These are phyloP conservation scores for Astropecten irregularis DNA, from an alignment of 53 echinoderm and acorn worm genomes.

Conservation along the genomic window DNA sequence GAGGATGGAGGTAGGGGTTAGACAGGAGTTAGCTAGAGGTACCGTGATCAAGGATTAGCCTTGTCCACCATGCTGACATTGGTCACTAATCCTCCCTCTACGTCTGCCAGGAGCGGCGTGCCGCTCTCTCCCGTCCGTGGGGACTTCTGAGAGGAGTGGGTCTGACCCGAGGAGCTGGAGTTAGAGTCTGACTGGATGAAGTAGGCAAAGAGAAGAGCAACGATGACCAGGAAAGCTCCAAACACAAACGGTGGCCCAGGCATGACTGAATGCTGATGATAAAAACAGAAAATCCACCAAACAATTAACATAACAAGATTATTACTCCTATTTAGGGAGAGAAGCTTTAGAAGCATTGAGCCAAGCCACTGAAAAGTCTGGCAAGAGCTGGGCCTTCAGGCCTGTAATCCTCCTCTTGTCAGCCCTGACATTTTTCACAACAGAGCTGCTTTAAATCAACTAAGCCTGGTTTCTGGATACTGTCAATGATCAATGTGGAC, in stretches of 20 bases:
- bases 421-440: too few relatives aligned
- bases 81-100: constrained; percentile 53
- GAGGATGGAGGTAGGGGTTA: too few relatives aligned
- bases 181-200: constrained; percentile 78
- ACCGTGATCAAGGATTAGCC: constrained; percentile 68
- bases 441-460: too few relatives aligned
- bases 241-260: constrained; percentile 97
- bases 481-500: too few relatives aligned
- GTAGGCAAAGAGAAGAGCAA: constrained; percentile 90
- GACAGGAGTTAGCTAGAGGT: background rate
- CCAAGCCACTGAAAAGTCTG: too few relatives aligned
- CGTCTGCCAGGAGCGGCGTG: constrained; percentile 71
- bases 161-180: constrained; percentile 31
- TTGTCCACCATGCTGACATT: constrained; percentile 66
- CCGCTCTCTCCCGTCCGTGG: constrained; percentile 51
- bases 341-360: too few relatives aligned
- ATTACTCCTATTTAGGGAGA: background rate
- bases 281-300: constrained; percentile 10
- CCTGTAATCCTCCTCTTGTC: too few relatives aligned
- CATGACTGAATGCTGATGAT: constrained; percentile 66
- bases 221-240: constrained; percentile 82
- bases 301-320: background rate
- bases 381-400: too few relatives aligned
- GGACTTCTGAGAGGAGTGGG: constrained; percentile 45
- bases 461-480: too few relatives aligned